Percentiles rank a stretch among this genome's conserved stretches.
Evolutionary conservation across 2,797 vertebrate genomes (phyloP).

Genomic region (Macropus fuliginosus): DNA sequence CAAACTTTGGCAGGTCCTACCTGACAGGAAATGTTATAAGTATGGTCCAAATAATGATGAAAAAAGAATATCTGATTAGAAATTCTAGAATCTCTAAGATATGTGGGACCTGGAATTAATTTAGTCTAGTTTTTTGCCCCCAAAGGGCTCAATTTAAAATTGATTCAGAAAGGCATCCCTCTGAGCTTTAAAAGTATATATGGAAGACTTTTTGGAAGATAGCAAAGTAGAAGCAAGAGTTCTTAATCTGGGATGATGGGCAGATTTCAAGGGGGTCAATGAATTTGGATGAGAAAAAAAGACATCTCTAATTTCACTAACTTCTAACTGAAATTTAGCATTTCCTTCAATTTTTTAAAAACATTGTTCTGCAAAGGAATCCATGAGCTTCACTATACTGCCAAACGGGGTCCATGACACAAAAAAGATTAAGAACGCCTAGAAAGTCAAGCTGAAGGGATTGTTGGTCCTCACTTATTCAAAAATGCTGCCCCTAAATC

Average conservation of each 20-base stretch:
- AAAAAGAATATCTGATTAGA: not conserved
- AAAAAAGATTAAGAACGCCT: not conserved
- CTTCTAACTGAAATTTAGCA: not conserved
- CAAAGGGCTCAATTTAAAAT: not conserved
- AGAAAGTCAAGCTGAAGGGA: not conserved
- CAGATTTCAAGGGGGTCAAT: not conserved
- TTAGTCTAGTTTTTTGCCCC: not conserved
- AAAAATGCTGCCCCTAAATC: not conserved
- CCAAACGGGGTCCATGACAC: not conserved
- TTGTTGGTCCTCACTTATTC: not conserved
- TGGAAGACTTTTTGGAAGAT: not conserved
- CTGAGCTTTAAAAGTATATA: not conserved
- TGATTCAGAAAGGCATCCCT: not conserved
- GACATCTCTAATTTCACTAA: not conserved
- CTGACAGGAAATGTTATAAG: not conserved
- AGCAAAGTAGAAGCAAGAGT: not conserved
- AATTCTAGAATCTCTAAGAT: not conserved
- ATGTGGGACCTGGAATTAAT: not conserved
- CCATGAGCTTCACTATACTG: not conserved
- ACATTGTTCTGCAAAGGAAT: not conserved
- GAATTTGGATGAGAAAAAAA: not conserved
- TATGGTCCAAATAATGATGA: not conserved
- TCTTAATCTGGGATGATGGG: not conserved
- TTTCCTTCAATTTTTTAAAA: not conserved
- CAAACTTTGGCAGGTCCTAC: not conserved